Conservation (phyloP, 2,888 invertebrate species). For the Oligia fasciuncula region DNA sequence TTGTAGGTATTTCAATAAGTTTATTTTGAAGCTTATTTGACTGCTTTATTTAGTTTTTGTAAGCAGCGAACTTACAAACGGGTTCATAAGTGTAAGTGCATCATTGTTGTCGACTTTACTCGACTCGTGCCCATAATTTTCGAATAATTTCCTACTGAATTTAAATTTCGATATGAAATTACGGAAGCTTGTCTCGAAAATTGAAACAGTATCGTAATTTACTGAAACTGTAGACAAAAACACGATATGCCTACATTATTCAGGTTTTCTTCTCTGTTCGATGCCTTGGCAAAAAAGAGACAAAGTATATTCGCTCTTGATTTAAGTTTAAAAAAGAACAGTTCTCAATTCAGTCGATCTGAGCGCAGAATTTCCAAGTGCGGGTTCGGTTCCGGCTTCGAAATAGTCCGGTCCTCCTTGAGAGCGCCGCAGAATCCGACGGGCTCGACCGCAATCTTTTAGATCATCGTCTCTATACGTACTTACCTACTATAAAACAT, state of each 20-base stretch:
- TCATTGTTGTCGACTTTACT: slow-evolving; percentile 41
- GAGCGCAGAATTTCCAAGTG: slow-evolving; percentile 79
- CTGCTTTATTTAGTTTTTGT: background rate
- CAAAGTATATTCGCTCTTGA: slow-evolving; percentile 58
- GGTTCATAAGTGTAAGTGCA: slow-evolving; percentile 13
- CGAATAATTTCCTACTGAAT: slow-evolving; percentile 35
- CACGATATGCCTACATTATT: slow-evolving; percentile 26
- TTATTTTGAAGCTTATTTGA: slow-evolving; percentile 1
- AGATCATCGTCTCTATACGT: slow-evolving; percentile 78
- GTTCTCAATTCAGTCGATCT: slow-evolving; percentile 69
- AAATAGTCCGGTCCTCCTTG: slow-evolving; percentile 88
- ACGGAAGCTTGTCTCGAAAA: slow-evolving; percentile 55
- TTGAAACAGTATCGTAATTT: slow-evolving; percentile 52
- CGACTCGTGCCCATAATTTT: slow-evolving; percentile 29
- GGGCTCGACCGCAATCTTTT: slow-evolving; percentile 81
- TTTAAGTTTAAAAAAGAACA: slow-evolving; percentile 68
- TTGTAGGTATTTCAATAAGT: background rate
- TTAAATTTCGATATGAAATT: slow-evolving; percentile 53
- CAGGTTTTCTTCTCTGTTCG: slow-evolving; percentile 40
- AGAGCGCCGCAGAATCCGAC: slow-evolving; percentile 79
- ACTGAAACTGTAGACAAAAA: slow-evolving; percentile 53
- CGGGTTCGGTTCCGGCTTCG: slow-evolving; percentile 85
- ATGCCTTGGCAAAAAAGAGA: slow-evolving; percentile 43
- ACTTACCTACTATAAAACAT: slow-evolving; percentile 64
- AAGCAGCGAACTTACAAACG: slow-evolving; percentile 9